phyloP scores from a whole-genome alignment of 2,888 invertebrate species.

The Oxycera nigricornis region DNA sequence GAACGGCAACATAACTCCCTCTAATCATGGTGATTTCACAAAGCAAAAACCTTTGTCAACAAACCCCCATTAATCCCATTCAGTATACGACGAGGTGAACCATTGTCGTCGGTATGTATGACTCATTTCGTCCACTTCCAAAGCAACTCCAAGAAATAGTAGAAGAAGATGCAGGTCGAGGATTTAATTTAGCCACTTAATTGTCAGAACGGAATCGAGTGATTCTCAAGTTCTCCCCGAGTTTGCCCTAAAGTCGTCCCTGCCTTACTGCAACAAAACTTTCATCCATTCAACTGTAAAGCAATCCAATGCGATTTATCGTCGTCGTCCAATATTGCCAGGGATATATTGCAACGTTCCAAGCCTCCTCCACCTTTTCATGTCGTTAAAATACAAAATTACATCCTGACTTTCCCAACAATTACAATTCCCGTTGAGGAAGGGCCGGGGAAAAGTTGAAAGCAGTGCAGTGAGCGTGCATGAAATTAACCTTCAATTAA shows the following conservation, averaged over 20 bases:
- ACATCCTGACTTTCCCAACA: slow-evolving; percentile 6
- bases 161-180: slow-evolving; percentile 10
- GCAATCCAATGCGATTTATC: slow-evolving; percentile 11
- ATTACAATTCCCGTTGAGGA: neutral
- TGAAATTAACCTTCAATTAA: slow-evolving; percentile 34
- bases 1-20: no score
- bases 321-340: neutral
- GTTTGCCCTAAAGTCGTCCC: neutral
- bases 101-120: neutral
- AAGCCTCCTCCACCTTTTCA: neutral
- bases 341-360: neutral
- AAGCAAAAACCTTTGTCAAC: no score
- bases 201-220: neutral
- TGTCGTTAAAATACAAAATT: slow-evolving; percentile 23
- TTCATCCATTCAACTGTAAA: neutral
- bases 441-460: neutral
- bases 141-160: neutral
- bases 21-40: no score
- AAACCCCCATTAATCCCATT: no score
- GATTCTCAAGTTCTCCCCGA: neutral
- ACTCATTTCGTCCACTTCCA: neutral
- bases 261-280: neutral
- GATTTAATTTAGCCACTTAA: slow-evolving; percentile 33
- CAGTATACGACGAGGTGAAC: no score
- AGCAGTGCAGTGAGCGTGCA: slow-evolving; percentile 4